Evolutionary conservation across 2,888 invertebrate genomes (phyloP).

Genomic region (Melinopterus prodromus): DNA sequence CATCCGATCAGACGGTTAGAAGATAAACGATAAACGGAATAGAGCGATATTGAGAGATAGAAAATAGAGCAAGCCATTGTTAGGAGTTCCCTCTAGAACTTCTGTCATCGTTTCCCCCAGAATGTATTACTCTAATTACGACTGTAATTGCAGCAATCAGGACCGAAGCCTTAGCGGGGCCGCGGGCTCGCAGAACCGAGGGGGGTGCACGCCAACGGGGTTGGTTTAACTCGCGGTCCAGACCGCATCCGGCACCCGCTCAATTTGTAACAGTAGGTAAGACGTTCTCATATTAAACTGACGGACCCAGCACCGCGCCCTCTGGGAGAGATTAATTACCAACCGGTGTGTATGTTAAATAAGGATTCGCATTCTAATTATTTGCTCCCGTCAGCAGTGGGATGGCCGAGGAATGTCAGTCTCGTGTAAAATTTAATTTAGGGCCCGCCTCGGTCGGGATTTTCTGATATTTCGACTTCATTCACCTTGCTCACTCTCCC

Average conservation of each 20-base stretch:
- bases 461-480: neutral
- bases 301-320: neutral
- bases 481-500: neutral
- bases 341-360: slow-evolving; percentile 5
- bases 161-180: slow-evolving; percentile 26
- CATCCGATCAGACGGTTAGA: no score
- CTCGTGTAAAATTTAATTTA: neutral
- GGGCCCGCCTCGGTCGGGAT: neutral
- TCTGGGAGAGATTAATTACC: slow-evolving; percentile 10
- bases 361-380: slow-evolving; percentile 25
- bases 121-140: slow-evolving; percentile 36
- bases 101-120: slow-evolving; percentile 34
- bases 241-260: slow-evolving; percentile 34
- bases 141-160: slow-evolving; percentile 35
- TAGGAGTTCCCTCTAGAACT: slow-evolving; percentile 19
- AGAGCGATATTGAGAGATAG: no score
- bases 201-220: neutral
- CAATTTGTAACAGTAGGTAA: slow-evolving; percentile 33
- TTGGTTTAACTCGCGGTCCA: slow-evolving; percentile 23
- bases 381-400: neutral
- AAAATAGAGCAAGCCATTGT: neutral
- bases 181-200: slow-evolving; percentile 14
- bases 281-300: slow-evolving; percentile 34
- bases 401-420: neutral
- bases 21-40: no score